Evolutionary conservation across 2,113 vertebrate species (phyloP).

Genomic region (Petrocephalus zakoni): DNA sequence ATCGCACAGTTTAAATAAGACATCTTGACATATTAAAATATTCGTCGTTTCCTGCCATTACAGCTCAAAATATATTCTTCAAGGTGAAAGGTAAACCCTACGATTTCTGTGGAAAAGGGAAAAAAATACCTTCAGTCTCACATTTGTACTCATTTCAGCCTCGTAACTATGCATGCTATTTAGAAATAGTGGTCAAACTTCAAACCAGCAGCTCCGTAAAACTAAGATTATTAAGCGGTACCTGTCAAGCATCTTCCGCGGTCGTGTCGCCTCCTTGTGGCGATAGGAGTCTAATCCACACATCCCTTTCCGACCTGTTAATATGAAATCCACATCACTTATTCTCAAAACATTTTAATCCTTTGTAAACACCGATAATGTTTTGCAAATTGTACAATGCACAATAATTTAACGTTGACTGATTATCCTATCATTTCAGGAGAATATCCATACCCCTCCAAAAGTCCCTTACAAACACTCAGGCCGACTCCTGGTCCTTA

Average conservation of each 20-base stretch:
- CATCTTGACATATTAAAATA: not conserved
- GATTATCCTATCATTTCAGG: not conserved
- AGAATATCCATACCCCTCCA: not conserved
- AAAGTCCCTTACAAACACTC: not conserved
- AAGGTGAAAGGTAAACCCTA: not conserved
- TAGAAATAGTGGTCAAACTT: not conserved
- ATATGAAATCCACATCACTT: not conserved
- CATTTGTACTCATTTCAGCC: not conserved
- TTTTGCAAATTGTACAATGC: not conserved
- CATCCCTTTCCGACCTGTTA: conserved; percentile 45
- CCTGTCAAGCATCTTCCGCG: not conserved
- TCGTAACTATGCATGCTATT: not conserved
- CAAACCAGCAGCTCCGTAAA: not conserved
- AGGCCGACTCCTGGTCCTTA: conserved; percentile 22
- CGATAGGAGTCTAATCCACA: conserved; percentile 45
- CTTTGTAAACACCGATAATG: not conserved
- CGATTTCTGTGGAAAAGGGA: not conserved
- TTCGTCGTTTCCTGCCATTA: not conserved
- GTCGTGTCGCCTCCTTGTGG: not conserved
- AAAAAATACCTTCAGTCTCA: not conserved
- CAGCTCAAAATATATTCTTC: not conserved
- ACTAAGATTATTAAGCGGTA: not conserved
- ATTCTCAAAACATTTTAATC: not conserved
- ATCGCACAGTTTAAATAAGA: not conserved
- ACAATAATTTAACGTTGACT: not conserved